Conservation (phyloP, 2,797 vertebrate species). For the Acanthis flammea region DNA sequence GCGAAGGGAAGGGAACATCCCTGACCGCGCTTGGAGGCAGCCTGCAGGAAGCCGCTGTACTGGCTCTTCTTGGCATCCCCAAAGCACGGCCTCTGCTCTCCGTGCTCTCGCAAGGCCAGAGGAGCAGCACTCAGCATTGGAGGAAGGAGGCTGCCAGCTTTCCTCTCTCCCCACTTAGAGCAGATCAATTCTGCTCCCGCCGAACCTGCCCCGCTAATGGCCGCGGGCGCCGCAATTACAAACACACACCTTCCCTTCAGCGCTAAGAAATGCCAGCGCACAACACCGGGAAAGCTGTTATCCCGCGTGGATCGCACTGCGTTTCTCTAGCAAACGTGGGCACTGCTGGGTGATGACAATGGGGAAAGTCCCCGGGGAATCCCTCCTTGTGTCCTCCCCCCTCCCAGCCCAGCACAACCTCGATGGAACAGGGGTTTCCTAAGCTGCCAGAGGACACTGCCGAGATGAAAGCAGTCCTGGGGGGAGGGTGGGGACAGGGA, state of each 20-base stretch:
- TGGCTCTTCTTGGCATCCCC: not conserved
- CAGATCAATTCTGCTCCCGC: not conserved
- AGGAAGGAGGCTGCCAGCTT: not conserved
- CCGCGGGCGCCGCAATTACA: not conserved
- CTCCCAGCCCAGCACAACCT: not conserved
- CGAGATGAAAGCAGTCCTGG: not conserved
- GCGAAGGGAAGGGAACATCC: not conserved
- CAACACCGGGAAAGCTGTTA: not conserved
- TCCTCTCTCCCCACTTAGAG: not conserved
- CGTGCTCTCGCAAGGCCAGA: not conserved
- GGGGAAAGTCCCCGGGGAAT: not conserved
- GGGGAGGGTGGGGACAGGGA: accelerated
- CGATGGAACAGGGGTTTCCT: not conserved
- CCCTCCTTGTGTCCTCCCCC: accelerated
- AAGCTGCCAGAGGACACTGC: accelerated
- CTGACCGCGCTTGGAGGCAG: not conserved
- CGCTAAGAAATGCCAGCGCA: accelerated
- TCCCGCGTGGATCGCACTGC: not conserved
- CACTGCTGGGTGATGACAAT: accelerated
- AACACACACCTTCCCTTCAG: not conserved
- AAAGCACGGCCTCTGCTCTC: not conserved
- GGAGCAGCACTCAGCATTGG: not conserved
- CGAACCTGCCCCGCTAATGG: not conserved
- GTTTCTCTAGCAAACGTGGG: not conserved
- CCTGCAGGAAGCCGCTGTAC: not conserved